A percentile compares a stretch with the other conserved stretches of the same genome.
phyloP scores from a whole-genome alignment of 2,797 vertebrate genomes.

The Sphenopsis melanotis region DNA sequence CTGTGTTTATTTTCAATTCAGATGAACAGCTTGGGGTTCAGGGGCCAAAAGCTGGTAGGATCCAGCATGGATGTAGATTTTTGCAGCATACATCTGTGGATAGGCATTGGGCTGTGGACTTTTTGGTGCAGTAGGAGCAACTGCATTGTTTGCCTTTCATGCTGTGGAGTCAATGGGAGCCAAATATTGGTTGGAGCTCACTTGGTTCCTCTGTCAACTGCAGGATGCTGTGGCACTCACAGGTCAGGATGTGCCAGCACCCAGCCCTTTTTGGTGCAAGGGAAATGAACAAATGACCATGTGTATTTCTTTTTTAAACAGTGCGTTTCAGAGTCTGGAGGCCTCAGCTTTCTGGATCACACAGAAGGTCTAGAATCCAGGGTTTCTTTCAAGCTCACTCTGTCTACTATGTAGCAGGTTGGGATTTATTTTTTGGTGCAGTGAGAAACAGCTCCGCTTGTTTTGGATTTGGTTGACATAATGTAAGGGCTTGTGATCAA shows the following conservation, averaged over 20 bases:
- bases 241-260: neutral
- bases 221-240: neutral
- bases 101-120: neutral
- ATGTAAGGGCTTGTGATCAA: neutral
- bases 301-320: neutral
- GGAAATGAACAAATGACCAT: neutral
- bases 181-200: neutral
- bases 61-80: neutral
- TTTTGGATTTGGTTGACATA: neutral
- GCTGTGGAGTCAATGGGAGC: neutral
- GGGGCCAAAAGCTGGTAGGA: neutral
- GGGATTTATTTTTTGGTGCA: conserved; percentile 29
- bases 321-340: neutral
- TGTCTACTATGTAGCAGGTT: neutral
- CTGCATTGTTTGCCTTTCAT: rapidly evolving
- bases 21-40: neutral
- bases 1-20: neutral
- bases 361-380: neutral
- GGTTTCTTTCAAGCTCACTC: neutral
- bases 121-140: neutral
- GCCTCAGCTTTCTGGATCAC: neutral
- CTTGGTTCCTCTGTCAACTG: neutral
- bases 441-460: neutral
- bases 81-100: rapidly evolving
- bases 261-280: neutral